phyloP scores from a whole-genome alignment of 2,888 invertebrate genomes.

The Caenorhabditis japonica region DNA sequence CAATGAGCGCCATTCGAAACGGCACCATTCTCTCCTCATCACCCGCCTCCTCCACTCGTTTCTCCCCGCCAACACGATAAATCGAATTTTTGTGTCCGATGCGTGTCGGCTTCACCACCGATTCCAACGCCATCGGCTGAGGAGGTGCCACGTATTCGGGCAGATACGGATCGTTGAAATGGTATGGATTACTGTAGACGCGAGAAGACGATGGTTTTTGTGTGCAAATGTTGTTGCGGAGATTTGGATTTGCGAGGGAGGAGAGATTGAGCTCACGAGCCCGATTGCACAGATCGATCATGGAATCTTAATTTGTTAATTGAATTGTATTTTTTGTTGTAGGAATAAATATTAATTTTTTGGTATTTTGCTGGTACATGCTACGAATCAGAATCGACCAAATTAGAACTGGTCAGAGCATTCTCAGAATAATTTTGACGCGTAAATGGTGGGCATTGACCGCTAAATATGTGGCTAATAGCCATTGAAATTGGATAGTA shows the following conservation, averaged over 20 bases:
- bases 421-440: too few relatives aligned
- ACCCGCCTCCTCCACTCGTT: conserved; percentile 1
- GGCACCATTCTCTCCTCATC: conserved; percentile 2
- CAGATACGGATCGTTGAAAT: conserved; percentile 40
- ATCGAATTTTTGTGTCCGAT: conserved; percentile 48
- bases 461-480: too few relatives aligned
- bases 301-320: conserved; percentile 14
- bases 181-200: conserved; percentile 27
- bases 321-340: background rate
- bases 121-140: conserved; percentile 19
- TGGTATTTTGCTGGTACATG: too few relatives aligned
- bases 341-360: too few relatives aligned
- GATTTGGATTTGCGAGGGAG: conserved; percentile 1
- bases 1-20: conserved; percentile 18
- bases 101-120: conserved; percentile 11
- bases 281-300: conserved; percentile 33
- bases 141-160: conserved; percentile 52
- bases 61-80: conserved; percentile 38
- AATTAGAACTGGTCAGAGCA: too few relatives aligned
- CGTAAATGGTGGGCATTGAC: too few relatives aligned
- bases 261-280: conserved; percentile 31
- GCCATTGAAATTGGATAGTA: too few relatives aligned
- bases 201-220: conserved; percentile 2
- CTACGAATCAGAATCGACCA: too few relatives aligned
- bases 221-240: background rate